phyloP scores from a whole-genome alignment of 2,113 vertebrate genomes.

The Tiliqua scincoides region DNA sequence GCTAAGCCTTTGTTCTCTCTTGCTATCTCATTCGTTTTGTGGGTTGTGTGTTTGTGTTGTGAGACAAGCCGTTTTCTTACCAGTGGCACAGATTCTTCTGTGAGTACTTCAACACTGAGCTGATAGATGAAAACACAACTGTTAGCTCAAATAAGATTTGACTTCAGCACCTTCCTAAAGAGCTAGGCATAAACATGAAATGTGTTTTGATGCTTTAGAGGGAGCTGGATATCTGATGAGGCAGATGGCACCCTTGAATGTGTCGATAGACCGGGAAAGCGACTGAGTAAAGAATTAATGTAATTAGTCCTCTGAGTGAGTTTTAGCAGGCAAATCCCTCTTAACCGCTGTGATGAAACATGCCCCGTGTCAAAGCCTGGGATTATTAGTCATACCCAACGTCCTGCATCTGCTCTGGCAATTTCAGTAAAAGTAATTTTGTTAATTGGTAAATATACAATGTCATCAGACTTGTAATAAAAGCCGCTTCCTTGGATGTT shows the following conservation, averaged over 20 bases:
- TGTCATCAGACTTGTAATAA: neutral
- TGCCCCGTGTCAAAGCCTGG: slow-evolving; percentile 54
- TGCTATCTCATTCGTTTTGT: slow-evolving; percentile 9
- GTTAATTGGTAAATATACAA: slow-evolving; percentile 51
- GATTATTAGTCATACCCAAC: slow-evolving; percentile 67
- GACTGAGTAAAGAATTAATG: slow-evolving; percentile 53
- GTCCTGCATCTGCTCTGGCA: slow-evolving; percentile 40
- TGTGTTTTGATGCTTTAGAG: slow-evolving; percentile 37
- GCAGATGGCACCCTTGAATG: slow-evolving; percentile 52
- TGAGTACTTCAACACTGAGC: neutral
- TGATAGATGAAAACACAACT: neutral
- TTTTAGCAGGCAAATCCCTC: slow-evolving; percentile 63
- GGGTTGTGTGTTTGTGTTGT: neutral
- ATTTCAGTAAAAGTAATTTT: slow-evolving; percentile 52
- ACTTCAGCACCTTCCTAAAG: neutral
- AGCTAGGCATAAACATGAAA: neutral
- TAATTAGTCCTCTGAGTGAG: slow-evolving; percentile 59
- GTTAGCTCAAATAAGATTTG: neutral
- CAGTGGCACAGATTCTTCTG: neutral
- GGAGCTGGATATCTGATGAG: slow-evolving; percentile 40
- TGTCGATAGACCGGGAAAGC: slow-evolving; percentile 42
- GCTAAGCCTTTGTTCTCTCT: slow-evolving; percentile 44
- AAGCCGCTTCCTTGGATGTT: neutral
- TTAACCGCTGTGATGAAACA: slow-evolving; percentile 63
- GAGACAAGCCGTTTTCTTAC: neutral